A percentile compares a stretch with the other conserved stretches of the same genome.
These are phyloP conservation scores for Coluber constrictor DNA, from an alignment of 2,797 vertebrate species.

Conservation along the genomic window DNA sequence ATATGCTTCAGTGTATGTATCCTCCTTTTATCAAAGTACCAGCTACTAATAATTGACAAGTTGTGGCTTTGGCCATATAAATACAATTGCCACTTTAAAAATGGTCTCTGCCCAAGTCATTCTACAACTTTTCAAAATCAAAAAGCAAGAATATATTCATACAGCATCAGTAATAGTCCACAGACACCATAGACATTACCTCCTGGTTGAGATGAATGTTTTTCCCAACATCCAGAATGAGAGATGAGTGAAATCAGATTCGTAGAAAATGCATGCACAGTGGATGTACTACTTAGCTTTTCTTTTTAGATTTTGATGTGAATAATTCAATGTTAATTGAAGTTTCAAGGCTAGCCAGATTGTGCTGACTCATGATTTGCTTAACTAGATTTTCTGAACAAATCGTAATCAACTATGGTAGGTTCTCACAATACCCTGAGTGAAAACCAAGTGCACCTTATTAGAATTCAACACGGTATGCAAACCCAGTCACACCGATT, in stretches of 20 bases:
- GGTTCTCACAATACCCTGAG: background rate
- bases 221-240: background rate
- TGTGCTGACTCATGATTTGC: background rate
- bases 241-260: background rate
- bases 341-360: background rate
- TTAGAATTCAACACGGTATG: background rate
- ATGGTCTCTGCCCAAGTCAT: background rate
- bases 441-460: background rate
- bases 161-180: background rate
- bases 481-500: background rate
- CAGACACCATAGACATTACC: background rate
- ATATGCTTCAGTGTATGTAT: background rate
- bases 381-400: background rate
- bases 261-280: background rate
- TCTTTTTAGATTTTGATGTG: background rate
- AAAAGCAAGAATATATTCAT: background rate
- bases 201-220: background rate
- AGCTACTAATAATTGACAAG: background rate
- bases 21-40: background rate
- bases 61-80: background rate
- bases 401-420: background rate
- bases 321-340: background rate
- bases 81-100: background rate
- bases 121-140: background rate
- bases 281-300: background rate